phyloP scores from a whole-genome alignment of 1,140 invertebrate genomes.

The Heliothis virescens region DNA sequence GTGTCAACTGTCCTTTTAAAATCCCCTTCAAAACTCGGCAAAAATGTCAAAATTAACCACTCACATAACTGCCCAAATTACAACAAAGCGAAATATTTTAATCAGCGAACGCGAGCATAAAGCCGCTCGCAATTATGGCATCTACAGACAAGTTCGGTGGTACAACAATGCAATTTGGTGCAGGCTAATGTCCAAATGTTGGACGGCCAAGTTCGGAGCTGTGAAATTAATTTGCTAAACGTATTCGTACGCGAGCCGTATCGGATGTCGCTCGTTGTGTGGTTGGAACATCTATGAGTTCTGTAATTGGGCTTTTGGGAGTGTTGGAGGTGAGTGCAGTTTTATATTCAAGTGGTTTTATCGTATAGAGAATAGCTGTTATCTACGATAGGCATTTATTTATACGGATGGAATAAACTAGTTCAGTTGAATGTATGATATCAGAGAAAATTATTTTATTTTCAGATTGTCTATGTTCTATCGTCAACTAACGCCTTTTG shows the following conservation, averaged over 20 bases:
- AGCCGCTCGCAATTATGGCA: slow-evolving; percentile 44
- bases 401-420: too few species aligned
- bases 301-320: slow-evolving; percentile 6
- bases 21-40: too few species aligned
- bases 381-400: too few species aligned
- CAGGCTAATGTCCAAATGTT: slow-evolving; percentile 51
- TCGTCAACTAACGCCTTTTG: too few species aligned
- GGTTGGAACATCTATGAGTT: slow-evolving; percentile 30
- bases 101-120: slow-evolving; percentile 29
- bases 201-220: slow-evolving; percentile 39
- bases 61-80: slow-evolving; percentile 18
- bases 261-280: slow-evolving; percentile 44
- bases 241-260: slow-evolving; percentile 20
- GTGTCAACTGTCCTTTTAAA: too few species aligned
- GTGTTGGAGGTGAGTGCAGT: background rate
- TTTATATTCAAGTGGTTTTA: background rate
- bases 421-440: too few species aligned
- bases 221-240: slow-evolving; percentile 46
- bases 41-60: background rate
- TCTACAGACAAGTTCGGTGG: slow-evolving; percentile 43
- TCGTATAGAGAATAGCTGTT: too few species aligned
- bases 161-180: slow-evolving; percentile 55
- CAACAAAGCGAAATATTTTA: slow-evolving; percentile 39
- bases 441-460: too few species aligned
- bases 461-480: too few species aligned